Evolutionary conservation across 2,888 invertebrate species (phyloP).

Genomic region (Agrenia bidenticulata): DNA sequence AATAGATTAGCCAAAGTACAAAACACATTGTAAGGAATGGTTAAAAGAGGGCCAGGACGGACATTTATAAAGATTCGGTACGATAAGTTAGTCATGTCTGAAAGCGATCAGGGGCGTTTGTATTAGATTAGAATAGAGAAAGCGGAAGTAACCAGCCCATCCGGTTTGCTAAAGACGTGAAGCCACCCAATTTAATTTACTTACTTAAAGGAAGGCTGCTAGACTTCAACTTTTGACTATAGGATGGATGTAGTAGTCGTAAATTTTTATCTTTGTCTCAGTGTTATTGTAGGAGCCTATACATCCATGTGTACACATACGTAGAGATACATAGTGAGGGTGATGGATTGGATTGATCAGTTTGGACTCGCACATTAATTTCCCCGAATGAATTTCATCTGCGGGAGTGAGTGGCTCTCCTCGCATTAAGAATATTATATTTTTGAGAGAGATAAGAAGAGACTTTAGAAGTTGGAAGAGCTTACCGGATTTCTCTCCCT

Average conservation of each 20-base stretch:
- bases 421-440: conserved; percentile 6
- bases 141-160: conserved; percentile 51
- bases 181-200: conserved; percentile 12
- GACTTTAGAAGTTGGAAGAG: conserved; percentile 4
- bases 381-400: conserved; percentile 25
- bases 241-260: conserved; percentile 27
- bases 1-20: no score
- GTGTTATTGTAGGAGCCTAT: conserved; percentile 2
- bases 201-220: conserved; percentile 4
- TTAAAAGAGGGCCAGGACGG: neutral
- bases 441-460: conserved; percentile 3
- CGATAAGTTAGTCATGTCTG: neutral
- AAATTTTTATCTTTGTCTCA: conserved; percentile 40
- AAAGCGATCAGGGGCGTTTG: neutral
- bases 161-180: conserved; percentile 38
- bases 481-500: neutral
- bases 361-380: conserved; percentile 49
- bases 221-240: no score
- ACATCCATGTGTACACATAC: neutral
- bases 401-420: neutral
- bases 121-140: conserved; percentile 16
- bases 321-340: conserved; percentile 4
- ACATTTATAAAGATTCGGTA: neutral
- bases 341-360: conserved; percentile 51
- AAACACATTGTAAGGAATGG: neutral